These are phyloP conservation scores for Agonopterix heracliana DNA, from an alignment of 2,888 invertebrate genomes.

Conservation along the genomic window DNA sequence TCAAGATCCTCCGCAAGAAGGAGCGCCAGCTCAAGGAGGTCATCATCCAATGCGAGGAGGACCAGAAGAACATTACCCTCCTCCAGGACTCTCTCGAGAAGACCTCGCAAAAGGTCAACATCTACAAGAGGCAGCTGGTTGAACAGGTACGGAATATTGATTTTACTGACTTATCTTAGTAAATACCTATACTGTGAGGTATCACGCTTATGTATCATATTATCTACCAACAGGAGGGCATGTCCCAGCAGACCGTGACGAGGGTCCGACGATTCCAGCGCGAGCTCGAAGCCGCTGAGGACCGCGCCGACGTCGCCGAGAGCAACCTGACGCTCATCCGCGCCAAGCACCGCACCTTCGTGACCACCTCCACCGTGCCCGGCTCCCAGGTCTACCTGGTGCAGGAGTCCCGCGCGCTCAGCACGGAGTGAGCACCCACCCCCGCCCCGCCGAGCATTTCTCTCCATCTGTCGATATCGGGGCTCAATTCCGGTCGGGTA, in stretches of 20 bases:
- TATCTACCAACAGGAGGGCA: slow-evolving; percentile 82
- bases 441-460: slow-evolving; percentile 60
- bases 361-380: slow-evolving; percentile 94
- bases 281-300: slow-evolving; percentile 97
- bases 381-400: slow-evolving; percentile 94
- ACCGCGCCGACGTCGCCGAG: slow-evolving; percentile 96
- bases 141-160: slow-evolving; percentile 83
- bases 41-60: slow-evolving; percentile 96
- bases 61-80: slow-evolving; percentile 95
- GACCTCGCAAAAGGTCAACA: slow-evolving; percentile 88
- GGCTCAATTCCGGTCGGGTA: slow-evolving; percentile 73
- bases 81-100: slow-evolving; percentile 95
- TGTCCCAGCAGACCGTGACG: slow-evolving; percentile 94
- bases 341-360: slow-evolving; percentile 98
- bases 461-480: slow-evolving; percentile 51
- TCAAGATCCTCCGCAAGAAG: slow-evolving; percentile 98
- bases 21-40: slow-evolving; percentile 97
- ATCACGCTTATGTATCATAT: background rate
- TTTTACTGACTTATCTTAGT: background rate
- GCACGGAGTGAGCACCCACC: slow-evolving; percentile 55
- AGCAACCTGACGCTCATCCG: slow-evolving; percentile 96
- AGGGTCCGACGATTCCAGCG: slow-evolving; percentile 98
- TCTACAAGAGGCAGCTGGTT: slow-evolving; percentile 96
- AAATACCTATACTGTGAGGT: background rate
- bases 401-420: slow-evolving; percentile 86